A percentile compares a stretch with the other conserved stretches of the same genome.
These are phyloP conservation scores for Pteria penguin DNA, from an alignment of 2,888 invertebrate genomes.

Conservation along the genomic window DNA sequence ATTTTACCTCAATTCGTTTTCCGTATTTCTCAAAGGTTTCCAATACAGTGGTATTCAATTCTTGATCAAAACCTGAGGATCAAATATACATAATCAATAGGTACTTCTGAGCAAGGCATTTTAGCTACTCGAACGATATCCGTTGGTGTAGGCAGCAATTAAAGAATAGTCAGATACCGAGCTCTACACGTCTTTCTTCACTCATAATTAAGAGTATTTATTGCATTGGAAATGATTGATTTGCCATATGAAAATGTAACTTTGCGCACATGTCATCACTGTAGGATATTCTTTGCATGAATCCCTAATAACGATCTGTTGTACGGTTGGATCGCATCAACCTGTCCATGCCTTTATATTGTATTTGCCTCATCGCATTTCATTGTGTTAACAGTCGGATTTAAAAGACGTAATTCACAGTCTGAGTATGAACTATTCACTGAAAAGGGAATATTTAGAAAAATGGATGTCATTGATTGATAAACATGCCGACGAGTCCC, in stretches of 20 bases:
- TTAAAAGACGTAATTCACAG: neutral
- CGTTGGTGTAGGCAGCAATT: neutral
- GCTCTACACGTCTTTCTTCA: neutral
- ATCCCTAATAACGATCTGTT: neutral
- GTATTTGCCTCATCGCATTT: neutral
- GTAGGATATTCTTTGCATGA: neutral
- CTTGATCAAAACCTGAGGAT: neutral
- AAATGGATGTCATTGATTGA: conserved; percentile 37
- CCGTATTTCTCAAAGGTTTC: neutral
- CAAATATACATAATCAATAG: neutral
- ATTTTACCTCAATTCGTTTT: neutral
- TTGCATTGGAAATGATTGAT: neutral
- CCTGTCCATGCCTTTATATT: neutral
- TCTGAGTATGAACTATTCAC: conserved; percentile 23
- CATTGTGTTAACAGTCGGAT: neutral
- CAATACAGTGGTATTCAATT: neutral
- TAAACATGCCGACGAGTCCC: neutral
- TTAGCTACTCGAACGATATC: neutral
- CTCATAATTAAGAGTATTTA: neutral
- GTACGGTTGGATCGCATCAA: neutral
- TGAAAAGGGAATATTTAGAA: conserved; percentile 36
- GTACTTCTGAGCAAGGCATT: neutral
- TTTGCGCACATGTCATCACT: neutral
- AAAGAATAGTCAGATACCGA: neutral
- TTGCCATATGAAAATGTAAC: neutral